Base-by-base conservation (phyloP, 1,140 invertebrate genomes). In the Aphaenogaster floridana region DNA sequence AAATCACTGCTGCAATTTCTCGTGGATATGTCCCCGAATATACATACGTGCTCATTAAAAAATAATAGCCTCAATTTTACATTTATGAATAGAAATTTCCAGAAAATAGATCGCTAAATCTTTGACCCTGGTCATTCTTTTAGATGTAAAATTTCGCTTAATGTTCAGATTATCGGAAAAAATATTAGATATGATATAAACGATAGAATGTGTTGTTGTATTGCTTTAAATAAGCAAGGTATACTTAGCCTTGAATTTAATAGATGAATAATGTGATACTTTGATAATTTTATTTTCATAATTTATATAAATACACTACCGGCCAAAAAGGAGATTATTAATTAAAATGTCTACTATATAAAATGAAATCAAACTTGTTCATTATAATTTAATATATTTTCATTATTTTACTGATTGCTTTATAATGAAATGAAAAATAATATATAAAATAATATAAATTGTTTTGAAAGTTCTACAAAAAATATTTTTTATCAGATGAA, bases 1-100 rank as follows among this genome's bases (percentile, higher is more conserved):
- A 81, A 71, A 71, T 81, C 64, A 57, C 13, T 11, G 48, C 13
- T 36, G 63, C 9, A 45, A 71, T 71, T 71, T 71, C n/a, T 54
- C 8, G 11, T 9, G 6, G 13, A 81, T 52, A 54, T 42, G 8
- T 68, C 34, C 13, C 17, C 7, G n/a, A 61, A 50, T 21, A n/a
- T 81, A 42, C 13, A 34, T 34, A 39, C 17, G 8, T 57, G 6
- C 28, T 57, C 39, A 34, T 81, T 81, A 81, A 13, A 36, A 71
- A 59, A 71, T 81, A 45, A 71, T 71, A 59, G 21, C n/a, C 7
- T 8, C 2, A 39, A 42, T 39, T 81, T 34, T 71, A 42, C 64
- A 69, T 71, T 28, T 71, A 69, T 71, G 50, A 81, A 69, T 69
- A 36, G 34, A 28, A 81, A 71, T 7, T 57, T 34, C 2, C 0